Conservation (phyloP, 1,140 invertebrate genomes). For the Holcopasites calliopsidis region DNA sequence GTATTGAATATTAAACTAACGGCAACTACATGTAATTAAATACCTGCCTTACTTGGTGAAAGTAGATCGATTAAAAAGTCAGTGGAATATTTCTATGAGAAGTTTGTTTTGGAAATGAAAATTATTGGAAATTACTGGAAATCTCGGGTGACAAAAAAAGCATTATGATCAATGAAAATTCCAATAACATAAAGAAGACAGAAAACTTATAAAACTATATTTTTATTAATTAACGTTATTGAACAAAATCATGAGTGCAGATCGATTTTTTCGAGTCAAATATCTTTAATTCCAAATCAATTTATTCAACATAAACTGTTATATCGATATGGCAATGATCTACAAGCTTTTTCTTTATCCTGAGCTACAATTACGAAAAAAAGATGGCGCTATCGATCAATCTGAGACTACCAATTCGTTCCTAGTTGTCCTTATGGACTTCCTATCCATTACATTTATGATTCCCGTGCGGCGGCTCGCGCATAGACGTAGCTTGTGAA, state of each 20-base stretch:
- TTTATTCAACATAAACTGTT: not conserved
- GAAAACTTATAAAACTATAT: too few relatives aligned
- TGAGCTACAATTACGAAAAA: slow-evolving; percentile 9
- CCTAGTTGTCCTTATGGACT: slow-evolving; percentile 9
- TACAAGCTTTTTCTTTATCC: not conserved
- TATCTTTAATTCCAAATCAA: too few relatives aligned
- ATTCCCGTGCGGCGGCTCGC: not conserved
- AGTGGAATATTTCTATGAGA: not conserved
- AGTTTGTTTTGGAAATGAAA: not conserved
- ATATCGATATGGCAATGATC: not conserved
- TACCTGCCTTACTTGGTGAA: too few relatives aligned
- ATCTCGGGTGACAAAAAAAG: too few relatives aligned
- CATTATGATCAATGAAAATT: too few relatives aligned
- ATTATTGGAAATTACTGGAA: not conserved
- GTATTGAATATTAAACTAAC: too few relatives aligned
- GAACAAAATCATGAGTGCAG: too few relatives aligned
- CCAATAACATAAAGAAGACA: too few relatives aligned
- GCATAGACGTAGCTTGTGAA: slow-evolving; percentile 12
- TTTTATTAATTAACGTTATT: too few relatives aligned
- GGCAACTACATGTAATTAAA: not conserved
- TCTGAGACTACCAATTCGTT: not conserved
- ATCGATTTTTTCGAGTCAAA: too few relatives aligned
- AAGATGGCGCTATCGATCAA: slow-evolving; percentile 37
- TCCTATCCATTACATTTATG: slow-evolving; percentile 22
- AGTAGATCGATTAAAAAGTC: slow-evolving; percentile 1